Base-by-base conservation (phyloP, 1,140 invertebrate genomes). In the Teleopsis dalmanni region DNA sequence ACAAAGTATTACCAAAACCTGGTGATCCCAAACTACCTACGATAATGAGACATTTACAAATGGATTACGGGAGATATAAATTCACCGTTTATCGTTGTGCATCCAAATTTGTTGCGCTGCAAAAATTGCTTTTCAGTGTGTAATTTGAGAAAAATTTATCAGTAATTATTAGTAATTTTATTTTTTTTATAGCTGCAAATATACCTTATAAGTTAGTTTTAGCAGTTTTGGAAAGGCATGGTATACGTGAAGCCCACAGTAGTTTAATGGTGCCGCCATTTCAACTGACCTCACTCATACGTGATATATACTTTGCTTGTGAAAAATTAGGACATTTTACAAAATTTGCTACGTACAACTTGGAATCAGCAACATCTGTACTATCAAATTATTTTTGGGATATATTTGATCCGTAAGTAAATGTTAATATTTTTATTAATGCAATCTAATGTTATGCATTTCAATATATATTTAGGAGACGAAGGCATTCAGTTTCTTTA, bases 51-150 rank as follows among this genome's bases (percentile, higher is more conserved):
- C n/a, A n/a, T n/a, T n/a, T n/a, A n/a, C n/a, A n/a, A n/a, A n/a
- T n/a, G n/a, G n/a, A n/a, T n/a, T n/a, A n/a, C n/a, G n/a, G n/a
- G n/a, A n/a, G 48, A 6, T 67, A 67, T 36, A 70, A 69, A 50
- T 70, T 62, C 40, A 70, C 64, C 0, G 66, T 70, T 4, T 70
- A 70, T 52, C 55, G 66, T 3, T 69, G 66, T 50, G 66, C 66
- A 34, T 54, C 55, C 19, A 70, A 70, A 55, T 57, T 67, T 36
- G 37, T 63, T 3, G 55, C 58, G 7, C 25, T 70, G 14, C 63
- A 69, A 31, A 67, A 65, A 47, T 53, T 59, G 11, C 55, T 70
- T 31, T 60, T 63, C 53, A 70, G 66, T 70, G 48, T 54, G 57
- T 60, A 36, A 1, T 3, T 9, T 29, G 4, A 14, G 13, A n/a